Base-by-base conservation (phyloP, 2,113 vertebrate genomes). In the Cisticola juncidis region DNA sequence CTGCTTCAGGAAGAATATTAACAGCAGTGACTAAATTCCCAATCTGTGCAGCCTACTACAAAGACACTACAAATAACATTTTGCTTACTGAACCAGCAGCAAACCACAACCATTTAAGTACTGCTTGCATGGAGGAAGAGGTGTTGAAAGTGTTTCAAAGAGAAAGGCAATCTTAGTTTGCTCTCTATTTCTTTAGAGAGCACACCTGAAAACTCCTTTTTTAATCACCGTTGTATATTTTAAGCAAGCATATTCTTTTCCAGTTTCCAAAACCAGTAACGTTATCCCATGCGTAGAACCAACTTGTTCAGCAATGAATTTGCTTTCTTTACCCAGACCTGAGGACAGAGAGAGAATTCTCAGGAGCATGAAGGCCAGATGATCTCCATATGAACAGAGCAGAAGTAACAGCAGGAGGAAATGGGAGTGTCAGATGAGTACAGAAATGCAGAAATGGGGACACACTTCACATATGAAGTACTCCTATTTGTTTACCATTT, bases 51-150 rank as follows among this genome's bases (percentile, higher is more conserved):
- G 69, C 28, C 31, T 79, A 17, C 69, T 88, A 77, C 58, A 73
- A 82, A 94, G 81, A 60, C 64, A 64, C 54, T 80, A 77, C 58
- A 94, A 90, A 74, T 78, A 96, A 71, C 62, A 92, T 92, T 94
- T 92, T 90, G 58, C 80, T 95, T 86, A 86, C 3, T 81, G 69
- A 88, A 88, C 70, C 70, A 80, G 26, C 50, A 79, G 65, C 53
- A 94, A 95, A 83, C 50, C 45, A 80, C 81, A 93, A 86, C 60
- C 88, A 88, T 81, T 73, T 54, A 90, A 92, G 33, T 22, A 57
- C 62, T 80, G 21, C 35, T 77, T 80, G 47, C 50, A 89, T 42
- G 28, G 26, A 60, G 15, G 31, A 91, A 76, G 14, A 4, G 26
- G 47, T 14, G 22, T 40, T 66, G 66, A 48, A 82, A 83, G 56